phyloP scores from a whole-genome alignment of 2,797 vertebrate genomes.

The Simalia tracyae region DNA sequence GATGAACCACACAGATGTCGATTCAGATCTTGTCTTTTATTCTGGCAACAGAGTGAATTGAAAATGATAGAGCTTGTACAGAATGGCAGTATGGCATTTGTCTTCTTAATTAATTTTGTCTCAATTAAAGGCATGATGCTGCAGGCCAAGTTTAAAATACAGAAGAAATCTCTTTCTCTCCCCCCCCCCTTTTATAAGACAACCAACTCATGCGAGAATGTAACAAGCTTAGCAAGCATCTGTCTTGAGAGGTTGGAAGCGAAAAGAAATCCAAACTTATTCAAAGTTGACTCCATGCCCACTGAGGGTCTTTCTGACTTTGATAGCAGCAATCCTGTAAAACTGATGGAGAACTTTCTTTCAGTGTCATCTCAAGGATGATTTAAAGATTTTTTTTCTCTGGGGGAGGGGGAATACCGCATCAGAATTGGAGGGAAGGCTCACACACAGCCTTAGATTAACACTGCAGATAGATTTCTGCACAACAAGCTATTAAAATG shows the following conservation, averaged over 20 bases:
- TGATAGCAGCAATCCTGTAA: not conserved
- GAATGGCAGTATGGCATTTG: constrained; percentile 37
- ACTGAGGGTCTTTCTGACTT: not conserved
- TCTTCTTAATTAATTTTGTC: constrained; percentile 33
- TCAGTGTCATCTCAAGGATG: not conserved
- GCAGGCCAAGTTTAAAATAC: constrained; percentile 16
- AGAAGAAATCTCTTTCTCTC: constrained; percentile 19
- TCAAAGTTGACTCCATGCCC: not conserved
- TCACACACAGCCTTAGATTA: not conserved
- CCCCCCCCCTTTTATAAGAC: not conserved
- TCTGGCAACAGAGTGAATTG: constrained; percentile 54
- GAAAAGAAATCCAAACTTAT: not conserved
- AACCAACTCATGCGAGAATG: not conserved
- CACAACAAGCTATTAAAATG: not conserved
- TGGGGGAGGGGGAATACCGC: not conserved
- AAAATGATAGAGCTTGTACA: constrained; percentile 33
- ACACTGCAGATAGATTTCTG: not conserved
- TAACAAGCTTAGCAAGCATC: not conserved
- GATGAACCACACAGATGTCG: constrained; percentile 43
- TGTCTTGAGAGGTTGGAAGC: not conserved
- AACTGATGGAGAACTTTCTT: not conserved
- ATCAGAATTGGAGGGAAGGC: not conserved
- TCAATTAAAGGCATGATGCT: constrained; percentile 17
- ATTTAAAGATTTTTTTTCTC: not conserved
- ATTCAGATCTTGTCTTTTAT: constrained; percentile 42